Conservation (phyloP, 1,140 invertebrate species). For the Pseudomyrmex pallidus region DNA sequence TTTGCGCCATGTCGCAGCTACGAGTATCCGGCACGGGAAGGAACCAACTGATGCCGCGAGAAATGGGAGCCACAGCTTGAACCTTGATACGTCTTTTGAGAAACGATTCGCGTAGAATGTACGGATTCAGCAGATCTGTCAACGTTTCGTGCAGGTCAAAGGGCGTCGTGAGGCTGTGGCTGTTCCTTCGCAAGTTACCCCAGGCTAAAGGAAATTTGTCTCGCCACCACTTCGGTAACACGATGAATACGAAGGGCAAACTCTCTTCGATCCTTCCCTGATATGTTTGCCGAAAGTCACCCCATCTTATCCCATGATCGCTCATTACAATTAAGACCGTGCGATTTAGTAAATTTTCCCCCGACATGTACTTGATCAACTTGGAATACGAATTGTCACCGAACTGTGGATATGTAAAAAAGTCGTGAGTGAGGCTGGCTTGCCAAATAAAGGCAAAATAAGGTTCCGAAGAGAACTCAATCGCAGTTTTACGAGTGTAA, state of each 20-base stretch:
- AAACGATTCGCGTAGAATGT: conserved; percentile 72
- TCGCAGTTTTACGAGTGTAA: conserved; percentile 84
- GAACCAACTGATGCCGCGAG: conserved; percentile 91
- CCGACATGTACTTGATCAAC: conserved; percentile 75
- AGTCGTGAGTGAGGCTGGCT: conserved; percentile 85
- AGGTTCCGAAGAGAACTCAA: conserved; percentile 82
- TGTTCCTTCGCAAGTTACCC: conserved; percentile 86
- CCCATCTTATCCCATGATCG: conserved; percentile 90
- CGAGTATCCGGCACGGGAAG: conserved; percentile 89
- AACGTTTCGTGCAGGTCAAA: conserved; percentile 89
- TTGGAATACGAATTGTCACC: conserved; percentile 81
- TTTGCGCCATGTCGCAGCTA: conserved; percentile 90
- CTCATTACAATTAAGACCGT: conserved; percentile 89
- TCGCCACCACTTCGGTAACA: conserved; percentile 87
- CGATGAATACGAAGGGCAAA: conserved; percentile 88
- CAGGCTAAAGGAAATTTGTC: conserved; percentile 84
- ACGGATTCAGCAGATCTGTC: conserved; percentile 86
- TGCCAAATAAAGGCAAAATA: conserved; percentile 86
- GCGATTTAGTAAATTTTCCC: conserved; percentile 79
- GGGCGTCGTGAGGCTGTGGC: conserved; percentile 86
- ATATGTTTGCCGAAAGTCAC: conserved; percentile 87
- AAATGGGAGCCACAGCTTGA: conserved; percentile 74
- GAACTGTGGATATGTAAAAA: conserved; percentile 82
- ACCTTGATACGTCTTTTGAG: conserved; percentile 71
- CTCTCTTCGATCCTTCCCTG: conserved; percentile 89